Conservation (phyloP, 2,888 invertebrate species). For the Euplagia quadripunctaria region DNA sequence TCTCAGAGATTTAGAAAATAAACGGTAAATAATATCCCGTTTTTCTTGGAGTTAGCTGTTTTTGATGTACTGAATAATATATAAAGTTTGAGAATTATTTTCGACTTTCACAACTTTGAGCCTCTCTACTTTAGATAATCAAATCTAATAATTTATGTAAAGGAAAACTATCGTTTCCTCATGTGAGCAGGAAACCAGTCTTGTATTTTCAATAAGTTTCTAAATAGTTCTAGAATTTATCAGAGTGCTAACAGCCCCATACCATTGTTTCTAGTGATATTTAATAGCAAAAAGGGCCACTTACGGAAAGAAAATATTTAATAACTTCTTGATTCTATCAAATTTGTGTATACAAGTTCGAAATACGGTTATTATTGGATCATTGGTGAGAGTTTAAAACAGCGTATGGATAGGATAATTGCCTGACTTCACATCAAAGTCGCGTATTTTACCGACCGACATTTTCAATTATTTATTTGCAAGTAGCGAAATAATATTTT, state of each 20-base stretch:
- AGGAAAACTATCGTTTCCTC: slow-evolving; percentile 32
- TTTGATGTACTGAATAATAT: slow-evolving; percentile 42
- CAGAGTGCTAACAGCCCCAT: neutral
- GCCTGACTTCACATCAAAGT: too few species aligned
- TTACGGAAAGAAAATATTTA: too few species aligned
- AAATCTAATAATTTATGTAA: slow-evolving; percentile 52
- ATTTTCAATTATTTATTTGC: too few species aligned
- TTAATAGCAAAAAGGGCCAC: too few species aligned
- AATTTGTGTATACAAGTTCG: too few species aligned
- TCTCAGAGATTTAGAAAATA: neutral
- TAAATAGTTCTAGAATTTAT: neutral
- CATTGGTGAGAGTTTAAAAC: too few species aligned
- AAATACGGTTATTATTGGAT: too few species aligned
- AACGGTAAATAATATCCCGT: neutral
- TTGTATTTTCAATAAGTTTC: slow-evolving; percentile 3
- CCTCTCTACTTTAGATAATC: slow-evolving; percentile 38
- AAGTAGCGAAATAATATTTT: too few species aligned
- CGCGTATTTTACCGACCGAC: too few species aligned
- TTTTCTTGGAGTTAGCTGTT: neutral
- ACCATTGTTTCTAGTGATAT: too few species aligned
- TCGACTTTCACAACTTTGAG: slow-evolving; percentile 35
- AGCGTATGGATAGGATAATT: too few species aligned
- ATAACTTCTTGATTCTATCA: too few species aligned
- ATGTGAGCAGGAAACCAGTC: neutral
- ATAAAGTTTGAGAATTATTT: slow-evolving; percentile 30